Base-by-base conservation (phyloP, 2,888 invertebrate genomes). In the Caenorhabditis sp. region DNA sequence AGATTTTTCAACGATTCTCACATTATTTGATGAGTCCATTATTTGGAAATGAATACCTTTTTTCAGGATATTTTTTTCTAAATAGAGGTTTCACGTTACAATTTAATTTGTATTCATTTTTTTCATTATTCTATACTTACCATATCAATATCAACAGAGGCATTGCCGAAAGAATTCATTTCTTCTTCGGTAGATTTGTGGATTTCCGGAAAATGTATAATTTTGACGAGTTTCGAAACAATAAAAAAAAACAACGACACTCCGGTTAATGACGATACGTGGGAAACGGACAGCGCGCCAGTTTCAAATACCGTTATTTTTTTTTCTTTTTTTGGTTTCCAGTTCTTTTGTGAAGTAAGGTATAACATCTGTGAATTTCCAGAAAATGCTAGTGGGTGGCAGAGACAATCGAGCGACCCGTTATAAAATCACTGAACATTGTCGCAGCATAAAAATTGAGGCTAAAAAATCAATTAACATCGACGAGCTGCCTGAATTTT, bases 71-170 rank as follows among this genome's bases (percentile, higher is more conserved):
- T 51, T 51, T 51, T 23, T n/a, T n/a, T n/a, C n/a, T n/a, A n/a
- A n/a, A n/a, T n/a, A n/a, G n/a, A n/a, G 5, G 31, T 31, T 21
- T 21, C 23, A 23, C 12, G 23, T 51, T n/a, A n/a, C n/a, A n/a
- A n/a, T n/a, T 21, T 23, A 21, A 21, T 51, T 21, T 21, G 5
- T 23, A 21, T 51, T 23, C 21, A 1, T 21, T 6, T 21, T 21
- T 51, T 51, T 51, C n/a, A 21, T 5, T 21, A 3, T 17, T 17
- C 6, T 12, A 24, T n/a, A 58, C 24, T 58, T 19, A 82, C 81
- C 76, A 79, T 76, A 65, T 82, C 81, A 66, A 82, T 82, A 62
- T 82, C 81, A 60, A 82, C 79, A 5, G 80, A 74, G 26, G 81
- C 80, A 60, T 73, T 81, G 55, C 78, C 81, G 62, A 80, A 82